Evolutionary conservation across 2,888 invertebrate species (phyloP), one percentile per base, ranked within the genome.

Genomic region (Anthrax anthrax): DNA sequence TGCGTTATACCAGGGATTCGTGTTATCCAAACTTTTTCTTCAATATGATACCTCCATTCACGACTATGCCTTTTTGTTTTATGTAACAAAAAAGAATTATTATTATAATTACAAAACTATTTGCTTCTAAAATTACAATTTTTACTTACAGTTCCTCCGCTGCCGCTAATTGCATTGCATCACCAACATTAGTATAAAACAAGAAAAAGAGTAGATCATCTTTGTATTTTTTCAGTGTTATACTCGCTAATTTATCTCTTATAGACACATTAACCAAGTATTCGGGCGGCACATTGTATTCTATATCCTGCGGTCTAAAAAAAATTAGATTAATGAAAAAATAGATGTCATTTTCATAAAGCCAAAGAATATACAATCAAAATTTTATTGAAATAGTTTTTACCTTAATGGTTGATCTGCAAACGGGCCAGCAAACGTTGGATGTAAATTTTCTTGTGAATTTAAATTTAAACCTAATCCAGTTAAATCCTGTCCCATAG

Each of bases 31-130:
- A 97, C 91, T 70, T 94, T 89, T 69, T 98, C 97, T 68, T 95
- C 94, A 77, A 86, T 96, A 72, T 98, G 97, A 77, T 94, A 98
- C 74, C 98, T 82, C 98, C 98, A 98, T 66, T 98, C 97, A 65
- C 98, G 81, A 71, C 82, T 89, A 72, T 96, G 96, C 70, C 96
- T 96, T 23, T 23, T 23, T 6, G 8, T 23, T 23, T 23, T 23
- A 23, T 23, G 4, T 6, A 23, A 6, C 8, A 6, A 6, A 23
- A 8, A 23, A 12, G 6, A 32, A 27, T 27, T 27, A 27, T 27
- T 27, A 8, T 27, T n/a, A 23, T 4, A 23, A 6, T 23, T 23
- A 23, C 23, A 23, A n/a, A n/a, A n/a, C n/a, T n/a, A n/a, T n/a
- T n/a, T n/a, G n/a, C n/a, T n/a, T n/a, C n/a, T n/a, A n/a, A n/a